These are phyloP conservation scores for Drosophila seguyi DNA, from an alignment of 1,140 invertebrate species.

Conservation along the genomic window DNA sequence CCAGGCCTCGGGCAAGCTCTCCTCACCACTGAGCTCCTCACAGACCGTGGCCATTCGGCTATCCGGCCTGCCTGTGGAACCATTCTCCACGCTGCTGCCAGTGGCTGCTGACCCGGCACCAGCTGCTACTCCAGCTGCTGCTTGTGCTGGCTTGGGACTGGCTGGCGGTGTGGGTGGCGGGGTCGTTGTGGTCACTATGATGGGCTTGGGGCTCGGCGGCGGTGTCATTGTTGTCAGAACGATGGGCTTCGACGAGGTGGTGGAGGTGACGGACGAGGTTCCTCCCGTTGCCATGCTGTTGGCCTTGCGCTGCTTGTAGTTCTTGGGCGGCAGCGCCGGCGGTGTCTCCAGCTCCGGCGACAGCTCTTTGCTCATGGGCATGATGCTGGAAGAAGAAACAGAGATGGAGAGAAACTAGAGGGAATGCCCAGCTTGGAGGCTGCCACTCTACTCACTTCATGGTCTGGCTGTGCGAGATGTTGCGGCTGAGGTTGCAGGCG, in stretches of 20 bases:
- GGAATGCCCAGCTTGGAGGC: background rate
- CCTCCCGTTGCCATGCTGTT: conserved; percentile 6
- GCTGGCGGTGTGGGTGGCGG: conserved; percentile 11
- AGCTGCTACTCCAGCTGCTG: background rate
- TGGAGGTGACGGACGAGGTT: conserved; percentile 30
- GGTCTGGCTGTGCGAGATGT: conserved; percentile 83
- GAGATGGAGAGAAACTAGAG: background rate
- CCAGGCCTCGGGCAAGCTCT: conserved; percentile 6
- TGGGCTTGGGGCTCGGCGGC: conserved; percentile 11
- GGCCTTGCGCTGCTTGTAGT: conserved; percentile 73
- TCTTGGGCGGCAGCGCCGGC: conserved; percentile 92
- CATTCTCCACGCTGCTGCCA: conserved; percentile 34
- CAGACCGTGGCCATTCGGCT: conserved; percentile 76
- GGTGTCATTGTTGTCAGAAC: conserved; percentile 22
- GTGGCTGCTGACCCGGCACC: background rate
- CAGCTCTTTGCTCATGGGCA: conserved; percentile 72
- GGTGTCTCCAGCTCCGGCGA: conserved; percentile 86
- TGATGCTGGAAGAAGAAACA: conserved; percentile 45
- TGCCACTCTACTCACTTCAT: conserved; percentile 73
- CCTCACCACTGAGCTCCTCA: conserved; percentile 59
- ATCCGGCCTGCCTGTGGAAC: conserved; percentile 29
- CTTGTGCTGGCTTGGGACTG: background rate
- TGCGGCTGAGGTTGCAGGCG: conserved; percentile 89
- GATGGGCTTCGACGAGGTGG: conserved; percentile 74
- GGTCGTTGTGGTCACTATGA: conserved; percentile 15